Evolutionary conservation across 2,113 vertebrate genomes (phyloP).

Genomic region (Donacobius atricapilla): DNA sequence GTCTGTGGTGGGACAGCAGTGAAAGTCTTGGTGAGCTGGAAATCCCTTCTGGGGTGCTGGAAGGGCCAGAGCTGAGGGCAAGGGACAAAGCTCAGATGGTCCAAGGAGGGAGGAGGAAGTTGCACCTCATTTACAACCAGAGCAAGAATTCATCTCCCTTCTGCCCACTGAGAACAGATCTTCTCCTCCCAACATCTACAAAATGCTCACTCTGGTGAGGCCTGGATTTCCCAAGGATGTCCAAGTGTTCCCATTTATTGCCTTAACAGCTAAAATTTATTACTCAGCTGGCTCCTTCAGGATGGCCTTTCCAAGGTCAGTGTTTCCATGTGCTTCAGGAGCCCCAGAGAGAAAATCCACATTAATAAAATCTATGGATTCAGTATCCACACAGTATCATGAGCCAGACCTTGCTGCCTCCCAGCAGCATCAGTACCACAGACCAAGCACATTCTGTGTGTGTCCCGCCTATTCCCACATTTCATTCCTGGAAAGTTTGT

Average conservation of each 20-base stretch:
- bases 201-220: not conserved
- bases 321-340: not conserved
- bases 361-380: not conserved
- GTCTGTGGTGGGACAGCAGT: not conserved
- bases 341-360: not conserved
- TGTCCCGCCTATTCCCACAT: not conserved
- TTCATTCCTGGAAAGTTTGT: not conserved
- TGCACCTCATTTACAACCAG: not conserved
- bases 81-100: not conserved
- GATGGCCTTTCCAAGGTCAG: not conserved
- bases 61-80: not conserved
- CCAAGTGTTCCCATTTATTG: not conserved
- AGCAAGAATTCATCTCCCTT: not conserved
- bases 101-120: not conserved
- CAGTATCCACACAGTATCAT: not conserved
- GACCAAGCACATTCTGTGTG: rapidly evolving
- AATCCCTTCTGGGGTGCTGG: not conserved
- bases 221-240: not conserved
- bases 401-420: not conserved
- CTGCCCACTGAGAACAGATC: not conserved
- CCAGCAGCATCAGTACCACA: not conserved
- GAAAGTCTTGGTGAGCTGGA: not conserved
- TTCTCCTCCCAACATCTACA: not conserved
- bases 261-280: not conserved
- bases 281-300: not conserved